Base-by-base conservation (phyloP, 2,797 vertebrate species). In the Odontamblyopus lacepedii region DNA sequence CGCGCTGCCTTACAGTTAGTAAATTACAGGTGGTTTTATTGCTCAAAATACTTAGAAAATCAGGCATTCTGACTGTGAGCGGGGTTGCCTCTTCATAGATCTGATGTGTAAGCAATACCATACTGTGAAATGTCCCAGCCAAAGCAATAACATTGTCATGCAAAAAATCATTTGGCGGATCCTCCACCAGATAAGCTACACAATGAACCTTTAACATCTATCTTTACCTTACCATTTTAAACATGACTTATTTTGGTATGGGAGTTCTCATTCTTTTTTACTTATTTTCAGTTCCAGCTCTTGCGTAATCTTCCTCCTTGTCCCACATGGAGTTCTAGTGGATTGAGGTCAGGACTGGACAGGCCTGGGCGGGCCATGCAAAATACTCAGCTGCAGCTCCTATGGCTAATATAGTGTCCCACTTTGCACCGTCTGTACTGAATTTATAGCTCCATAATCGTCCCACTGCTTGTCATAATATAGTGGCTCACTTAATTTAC, bases 281-380 rank as follows among this genome's bases (percentile, higher is more conserved):
- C 62, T 63, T 44, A 7, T 29, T 48, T 50, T 48, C 11, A 65
- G 23, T 65, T 50, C 27, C 63, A 16, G n/a, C 13, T 50, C 63
- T 48, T 50, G 63, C 26, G 23, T 65, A 50, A 65, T 65, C 63
- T 48, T 48, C 62, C 62, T 29, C 11, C 62, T 41, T 44, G 32
- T 63, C 48, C 41, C 41, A 48, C 63, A 44, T 48, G 63, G 38
- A 48, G 23, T 65, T 65, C 23, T 26, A 50, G n/a, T 27, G 63
- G 38, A 65, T 65, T 65, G 63, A 65, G 63, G 63, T 65, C 63
- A 50, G 63, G 38, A 48, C 63, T 50, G 29, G 63, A 66, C 41
- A 66, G 23, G 26, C 41, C 2, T 6, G 32, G 12, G 41, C 44
- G 15, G 63, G 23, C 23, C 63, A 50, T 18, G 41, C 41, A 7